These are phyloP conservation scores for Osmerus eperlanus DNA, from an alignment of 2,113 vertebrate species.

Conservation along the genomic window DNA sequence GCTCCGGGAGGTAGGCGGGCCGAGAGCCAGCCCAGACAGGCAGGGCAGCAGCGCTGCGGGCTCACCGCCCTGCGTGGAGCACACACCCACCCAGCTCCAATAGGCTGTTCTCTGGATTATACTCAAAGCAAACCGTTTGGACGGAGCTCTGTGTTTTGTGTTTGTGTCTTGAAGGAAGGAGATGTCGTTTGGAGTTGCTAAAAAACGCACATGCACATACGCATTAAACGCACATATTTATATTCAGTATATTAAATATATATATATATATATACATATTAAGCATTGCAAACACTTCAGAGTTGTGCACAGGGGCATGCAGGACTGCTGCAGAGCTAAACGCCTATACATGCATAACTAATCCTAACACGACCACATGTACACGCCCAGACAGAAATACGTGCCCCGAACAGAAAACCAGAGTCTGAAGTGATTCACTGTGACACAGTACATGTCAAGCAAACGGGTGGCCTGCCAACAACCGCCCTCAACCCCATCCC, in stretches of 20 bases:
- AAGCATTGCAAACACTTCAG: no score
- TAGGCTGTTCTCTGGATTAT: no score
- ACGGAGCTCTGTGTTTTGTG: background rate
- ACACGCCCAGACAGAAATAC: slow-evolving; percentile 36
- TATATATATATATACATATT: no score
- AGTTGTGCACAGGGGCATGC: no score
- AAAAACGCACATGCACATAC: background rate
- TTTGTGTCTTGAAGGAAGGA: background rate
- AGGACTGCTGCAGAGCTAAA: background rate
- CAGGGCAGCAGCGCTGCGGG: slow-evolving; percentile 23
- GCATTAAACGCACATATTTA: background rate
- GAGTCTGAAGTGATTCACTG: slow-evolving; percentile 49
- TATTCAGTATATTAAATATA: no score
- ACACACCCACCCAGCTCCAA: no score
- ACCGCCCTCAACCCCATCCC: slow-evolving; percentile 8
- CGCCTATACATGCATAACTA: background rate
- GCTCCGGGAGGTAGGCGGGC: slow-evolving; percentile 45
- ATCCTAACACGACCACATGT: background rate
- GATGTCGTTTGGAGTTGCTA: background rate
- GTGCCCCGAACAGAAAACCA: slow-evolving; percentile 52
- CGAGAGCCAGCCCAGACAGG: slow-evolving; percentile 47
- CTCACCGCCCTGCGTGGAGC: slow-evolving; percentile 10
- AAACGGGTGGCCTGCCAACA: slow-evolving; percentile 57
- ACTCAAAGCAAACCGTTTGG: no score
- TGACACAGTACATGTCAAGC: slow-evolving; percentile 53